Base-by-base conservation (phyloP, 2,888 invertebrate genomes). In the Fissipunctia ypsillon region DNA sequence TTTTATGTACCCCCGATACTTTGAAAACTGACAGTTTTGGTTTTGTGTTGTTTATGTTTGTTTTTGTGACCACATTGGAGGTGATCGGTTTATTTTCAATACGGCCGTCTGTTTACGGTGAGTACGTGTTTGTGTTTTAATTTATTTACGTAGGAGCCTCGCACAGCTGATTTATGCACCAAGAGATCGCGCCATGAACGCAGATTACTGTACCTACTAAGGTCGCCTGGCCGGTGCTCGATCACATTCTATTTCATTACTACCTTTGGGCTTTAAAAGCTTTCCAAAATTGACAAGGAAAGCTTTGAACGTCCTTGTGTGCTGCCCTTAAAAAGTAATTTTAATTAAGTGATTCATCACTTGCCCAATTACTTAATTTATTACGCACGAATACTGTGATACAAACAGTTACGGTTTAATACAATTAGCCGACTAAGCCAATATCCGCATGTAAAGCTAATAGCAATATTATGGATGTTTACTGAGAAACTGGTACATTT, bases 1-100 rank as follows among this genome's bases (percentile, higher is more conserved):
- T 89, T 89, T 89, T 88, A 60, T 35, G 19, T 64, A 35, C 67
- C 89, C 56, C 41, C 87, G 89, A 91, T 90, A 92, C 91, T 92
- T 91, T 90, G 90, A 84, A 85, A 88, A 89, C 90, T 88, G 90
- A 93, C 93, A 91, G 93, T 95, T 93, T 91, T 91, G 91, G 88
- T 84, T 92, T 93, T 94, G 94, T 95, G 94, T 93, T 95, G 95
- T 95, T 95, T 94, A 91, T 90, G 88, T 91, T 89, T 88, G 89
- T 91, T 94, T 92, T 89, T 92, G 95, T 96, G 95, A 91, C 91
- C 93, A 93, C 91, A 91, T 95, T 94, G 95, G 95, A 94, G 93
- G 94, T 94, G 93, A 92, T 92, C 91, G 88, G 93, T 93, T 94
- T 93, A 93, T 94, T 94, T 94, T 91, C 92, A 90, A 91, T 91